phyloP scores from a whole-genome alignment of 2,113 vertebrate genomes.

The Alexandromys fortis region DNA sequence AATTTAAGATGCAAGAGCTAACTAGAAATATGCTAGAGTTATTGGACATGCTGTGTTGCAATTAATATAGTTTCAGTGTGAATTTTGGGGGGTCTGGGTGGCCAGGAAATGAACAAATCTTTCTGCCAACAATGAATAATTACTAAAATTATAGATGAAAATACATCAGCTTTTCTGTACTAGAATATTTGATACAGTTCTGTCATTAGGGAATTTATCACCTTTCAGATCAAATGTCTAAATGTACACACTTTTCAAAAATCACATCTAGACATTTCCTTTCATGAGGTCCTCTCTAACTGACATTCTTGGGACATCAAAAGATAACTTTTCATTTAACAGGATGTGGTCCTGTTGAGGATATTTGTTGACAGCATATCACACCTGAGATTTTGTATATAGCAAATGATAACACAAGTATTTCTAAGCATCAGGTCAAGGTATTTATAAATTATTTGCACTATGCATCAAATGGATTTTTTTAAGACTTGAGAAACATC shows the following conservation, averaged over 20 bases:
- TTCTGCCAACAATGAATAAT: background rate
- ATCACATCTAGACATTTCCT: background rate
- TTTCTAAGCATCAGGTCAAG: background rate
- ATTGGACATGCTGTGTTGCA: no score
- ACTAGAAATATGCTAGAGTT: no score
- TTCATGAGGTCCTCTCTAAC: background rate
- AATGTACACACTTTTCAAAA: background rate
- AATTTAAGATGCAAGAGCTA: no score
- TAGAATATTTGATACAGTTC: background rate
- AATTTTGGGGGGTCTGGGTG: no score
- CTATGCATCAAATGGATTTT: background rate
- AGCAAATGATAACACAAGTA: background rate
- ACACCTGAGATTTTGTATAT: background rate
- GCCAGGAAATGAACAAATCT: no score
- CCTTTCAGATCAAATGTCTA: background rate
- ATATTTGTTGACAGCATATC: background rate
- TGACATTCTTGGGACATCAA: conserved; percentile 21
- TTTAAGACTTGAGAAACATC: background rate
- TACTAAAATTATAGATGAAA: background rate
- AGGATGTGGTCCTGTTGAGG: background rate
- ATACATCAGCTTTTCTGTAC: background rate
- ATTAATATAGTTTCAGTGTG: no score
- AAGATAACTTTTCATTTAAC: background rate
- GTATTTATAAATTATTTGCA: background rate
- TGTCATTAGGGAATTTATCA: background rate